Base-by-base conservation (phyloP, 2,113 vertebrate genomes). In the Tor tambroides region DNA sequence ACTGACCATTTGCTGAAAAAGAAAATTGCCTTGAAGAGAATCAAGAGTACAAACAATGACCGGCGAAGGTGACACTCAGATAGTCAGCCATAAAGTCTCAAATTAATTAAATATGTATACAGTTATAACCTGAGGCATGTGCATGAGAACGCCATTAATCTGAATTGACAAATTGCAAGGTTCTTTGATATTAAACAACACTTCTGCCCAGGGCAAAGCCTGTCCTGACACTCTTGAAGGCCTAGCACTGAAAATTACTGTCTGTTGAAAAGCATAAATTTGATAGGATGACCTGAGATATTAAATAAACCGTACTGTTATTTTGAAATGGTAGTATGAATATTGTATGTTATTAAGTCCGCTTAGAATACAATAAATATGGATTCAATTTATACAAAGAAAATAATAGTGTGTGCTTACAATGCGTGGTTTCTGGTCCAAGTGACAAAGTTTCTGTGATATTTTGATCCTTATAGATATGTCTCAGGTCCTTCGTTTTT, bases 101-200 rank as follows among this genome's bases (percentile, higher is more conserved):
- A 59, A 38, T 41, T 61, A 80, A 80, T 80, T 61, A 80, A 80
- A 61, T 38, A 80, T 80, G 78, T 8, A 63, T 80, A 61, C 21
- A 80, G 30, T 17, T 35, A 80, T 2, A 38, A 30, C 77, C 54
- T 38, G 12, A 61, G 78, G 78, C 21, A 15, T 32, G 78, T 38
- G 35, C 6, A 4, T 63, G 11, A 80, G 32, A n/a, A 63, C 14
- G 32, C 54, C 21, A 26, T 80, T 63, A 10, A 63, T 61, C 78
- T 61, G 35, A 61, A 63, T 15, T 41, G 78, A 80, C 32, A 61
- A 80, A 80, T 35, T 80, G 3, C n/a, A 41, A n/a, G 26, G 32
- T 23, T 41, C 30, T 80, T n/a, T 26, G 21, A 80, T 61, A 61
- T 59, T 38, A 35, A 80, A 61, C 8, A n/a, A 56, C 77, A 61